Conservation (phyloP, 2,888 invertebrate species). For the Ptychoptera albimana region DNA sequence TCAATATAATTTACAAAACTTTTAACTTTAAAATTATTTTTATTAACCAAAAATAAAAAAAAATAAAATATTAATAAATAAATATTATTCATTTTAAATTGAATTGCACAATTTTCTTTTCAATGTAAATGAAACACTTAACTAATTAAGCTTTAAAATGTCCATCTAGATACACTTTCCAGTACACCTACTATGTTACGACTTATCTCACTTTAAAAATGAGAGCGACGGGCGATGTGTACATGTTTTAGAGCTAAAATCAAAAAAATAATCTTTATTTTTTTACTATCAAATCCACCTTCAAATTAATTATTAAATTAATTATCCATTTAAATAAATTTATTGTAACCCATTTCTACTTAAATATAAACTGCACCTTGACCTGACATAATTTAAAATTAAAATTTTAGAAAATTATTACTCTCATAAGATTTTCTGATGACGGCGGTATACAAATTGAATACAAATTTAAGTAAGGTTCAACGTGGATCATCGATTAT, state of each 20-base stretch:
- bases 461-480: conserved; percentile 32
- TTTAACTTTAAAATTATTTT: conserved; percentile 28
- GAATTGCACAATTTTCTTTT: conserved; percentile 19
- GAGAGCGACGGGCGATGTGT: conserved; percentile 71
- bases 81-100: conserved; percentile 54
- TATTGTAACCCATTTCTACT: conserved; percentile 53
- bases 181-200: conserved; percentile 67
- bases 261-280: conserved; percentile 36
- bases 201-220: conserved; percentile 52
- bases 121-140: conserved; percentile 30
- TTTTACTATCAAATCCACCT: conserved; percentile 52
- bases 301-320: conserved; percentile 27
- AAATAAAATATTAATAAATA: conserved; percentile 49
- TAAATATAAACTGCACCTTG: conserved; percentile 52
- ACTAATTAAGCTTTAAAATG: conserved; percentile 38
- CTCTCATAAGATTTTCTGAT: conserved; percentile 30
- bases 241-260: conserved; percentile 49
- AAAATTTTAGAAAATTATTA: conserved; percentile 30
- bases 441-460: conserved; percentile 27
- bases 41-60: conserved; percentile 24
- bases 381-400: conserved; percentile 42
- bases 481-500: conserved; percentile 47
- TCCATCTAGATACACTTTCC: conserved; percentile 54
- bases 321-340: conserved; percentile 29
- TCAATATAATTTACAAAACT: conserved; percentile 25